A percentile compares a stretch with the other conserved stretches of the same genome.
Evolutionary conservation across 2,888 invertebrate genomes (phyloP).

Genomic region (Nipponacmea schrenckii): DNA sequence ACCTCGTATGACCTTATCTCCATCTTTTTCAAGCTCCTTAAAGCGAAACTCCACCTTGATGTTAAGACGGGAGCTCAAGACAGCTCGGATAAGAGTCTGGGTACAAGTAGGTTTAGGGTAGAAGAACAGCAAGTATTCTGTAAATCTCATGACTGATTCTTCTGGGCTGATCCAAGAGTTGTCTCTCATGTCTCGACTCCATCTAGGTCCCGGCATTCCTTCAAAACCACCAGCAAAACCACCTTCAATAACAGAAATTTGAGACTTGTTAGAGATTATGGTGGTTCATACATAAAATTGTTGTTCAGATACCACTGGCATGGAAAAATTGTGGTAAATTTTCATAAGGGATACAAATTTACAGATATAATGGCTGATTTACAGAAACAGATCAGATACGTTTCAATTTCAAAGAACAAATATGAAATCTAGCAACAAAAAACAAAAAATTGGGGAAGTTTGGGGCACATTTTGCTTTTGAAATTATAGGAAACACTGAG

Average conservation of each 20-base stretch:
- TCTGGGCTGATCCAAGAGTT: slow-evolving; percentile 1
- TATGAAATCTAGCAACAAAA: too few species aligned
- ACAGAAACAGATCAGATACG: too few species aligned
- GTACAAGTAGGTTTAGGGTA: neutral
- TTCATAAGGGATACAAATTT: too few species aligned
- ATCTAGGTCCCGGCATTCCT: neutral
- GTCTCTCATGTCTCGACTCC: slow-evolving; percentile 1
- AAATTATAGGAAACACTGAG: too few species aligned
- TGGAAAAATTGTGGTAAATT: too few species aligned
- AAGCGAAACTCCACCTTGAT: neutral
- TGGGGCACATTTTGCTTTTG: too few species aligned
- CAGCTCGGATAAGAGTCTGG: neutral
- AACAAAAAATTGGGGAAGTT: too few species aligned
- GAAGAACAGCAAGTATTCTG: neutral
- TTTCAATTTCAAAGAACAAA: too few species aligned
- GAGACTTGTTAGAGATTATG: too few species aligned
- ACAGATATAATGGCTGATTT: too few species aligned
- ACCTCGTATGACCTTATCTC: neutral
- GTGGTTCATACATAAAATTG: too few species aligned
- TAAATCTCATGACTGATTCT: slow-evolving; percentile 3
- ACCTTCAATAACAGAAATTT: neutral
- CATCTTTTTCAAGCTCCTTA: neutral
- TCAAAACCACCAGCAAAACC: neutral
- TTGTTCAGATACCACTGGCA: too few species aligned
- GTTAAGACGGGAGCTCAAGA: neutral